Conservation (phyloP, 1,140 invertebrate genomes). For the Mercenaria mercenaria region DNA sequence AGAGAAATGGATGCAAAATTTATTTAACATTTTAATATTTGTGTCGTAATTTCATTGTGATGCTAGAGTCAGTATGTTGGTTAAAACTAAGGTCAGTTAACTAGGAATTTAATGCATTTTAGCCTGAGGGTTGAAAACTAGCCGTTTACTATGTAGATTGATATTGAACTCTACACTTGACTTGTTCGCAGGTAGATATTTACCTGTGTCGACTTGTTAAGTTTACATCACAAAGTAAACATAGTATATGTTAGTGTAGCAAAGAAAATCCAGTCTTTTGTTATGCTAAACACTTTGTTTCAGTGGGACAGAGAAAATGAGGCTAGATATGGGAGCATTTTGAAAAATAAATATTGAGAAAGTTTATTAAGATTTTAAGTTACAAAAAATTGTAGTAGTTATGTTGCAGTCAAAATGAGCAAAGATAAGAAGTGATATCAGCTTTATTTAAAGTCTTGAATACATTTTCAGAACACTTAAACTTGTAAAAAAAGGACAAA, state of each 20-base stretch:
- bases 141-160: not conserved
- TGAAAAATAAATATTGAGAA: no score
- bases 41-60: not conserved
- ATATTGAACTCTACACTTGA: conserved; percentile 29
- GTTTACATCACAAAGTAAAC: conserved; percentile 34
- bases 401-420: no score
- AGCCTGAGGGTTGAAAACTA: conserved; percentile 27
- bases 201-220: conserved; percentile 3
- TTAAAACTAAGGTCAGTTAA: conserved; percentile 6
- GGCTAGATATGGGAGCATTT: not conserved
- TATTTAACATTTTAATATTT: no score
- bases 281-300: conserved; percentile 10
- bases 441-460: not conserved
- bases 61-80: not conserved
- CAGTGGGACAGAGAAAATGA: not conserved
- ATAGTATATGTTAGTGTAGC: not conserved
- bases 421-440: not conserved
- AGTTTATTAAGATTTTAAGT: no score
- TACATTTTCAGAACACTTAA: no score
- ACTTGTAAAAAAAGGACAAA: no score
- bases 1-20: no score
- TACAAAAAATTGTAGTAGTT: no score
- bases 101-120: not conserved
- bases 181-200: conserved; percentile 12
- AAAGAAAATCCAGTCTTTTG: not conserved